Evolutionary conservation across 2,797 vertebrate species (phyloP).

Genomic region (Lutjanus argentimaculatus): DNA sequence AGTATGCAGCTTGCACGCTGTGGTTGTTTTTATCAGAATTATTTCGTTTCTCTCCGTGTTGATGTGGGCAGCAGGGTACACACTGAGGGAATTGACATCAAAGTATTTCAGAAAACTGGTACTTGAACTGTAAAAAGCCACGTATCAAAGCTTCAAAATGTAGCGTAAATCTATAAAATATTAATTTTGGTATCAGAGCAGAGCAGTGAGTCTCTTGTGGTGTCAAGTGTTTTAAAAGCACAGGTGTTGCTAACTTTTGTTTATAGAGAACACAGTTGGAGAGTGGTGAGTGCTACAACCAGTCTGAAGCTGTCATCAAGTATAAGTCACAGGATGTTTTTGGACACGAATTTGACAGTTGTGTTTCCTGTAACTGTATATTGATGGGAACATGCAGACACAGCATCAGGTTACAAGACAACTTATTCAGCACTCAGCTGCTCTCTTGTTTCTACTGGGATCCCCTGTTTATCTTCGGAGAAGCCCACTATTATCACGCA

Average conservation of each 20-base stretch:
- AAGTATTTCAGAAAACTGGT: conserved; percentile 8
- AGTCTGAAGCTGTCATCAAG: background rate
- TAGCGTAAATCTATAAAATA: conserved; percentile 22
- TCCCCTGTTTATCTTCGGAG: background rate
- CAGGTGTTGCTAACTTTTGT: conserved; percentile 11
- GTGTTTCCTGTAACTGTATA: background rate
- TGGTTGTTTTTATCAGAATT: conserved; percentile 37
- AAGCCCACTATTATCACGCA: background rate
- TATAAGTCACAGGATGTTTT: background rate
- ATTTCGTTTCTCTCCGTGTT: conserved; percentile 37
- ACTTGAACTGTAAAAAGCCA: conserved; percentile 28
- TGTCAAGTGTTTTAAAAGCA: conserved; percentile 23
- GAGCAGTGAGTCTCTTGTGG: conserved; percentile 14
- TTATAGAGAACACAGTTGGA: background rate
- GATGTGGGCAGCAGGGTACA: conserved; percentile 21
- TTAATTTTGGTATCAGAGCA: background rate
- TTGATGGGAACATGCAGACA: background rate
- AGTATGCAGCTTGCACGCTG: conserved; percentile 13
- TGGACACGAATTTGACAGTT: background rate
- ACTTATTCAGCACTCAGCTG: background rate
- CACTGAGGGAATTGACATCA: conserved; percentile 24
- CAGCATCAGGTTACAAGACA: background rate
- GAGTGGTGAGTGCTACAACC: background rate
- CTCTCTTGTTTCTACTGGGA: background rate
- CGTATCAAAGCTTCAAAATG: conserved; percentile 33